Evolutionary conservation across 2,888 invertebrate genomes (phyloP), one percentile per base, ranked within the genome.

Genomic region (Carabus problematicus): DNA sequence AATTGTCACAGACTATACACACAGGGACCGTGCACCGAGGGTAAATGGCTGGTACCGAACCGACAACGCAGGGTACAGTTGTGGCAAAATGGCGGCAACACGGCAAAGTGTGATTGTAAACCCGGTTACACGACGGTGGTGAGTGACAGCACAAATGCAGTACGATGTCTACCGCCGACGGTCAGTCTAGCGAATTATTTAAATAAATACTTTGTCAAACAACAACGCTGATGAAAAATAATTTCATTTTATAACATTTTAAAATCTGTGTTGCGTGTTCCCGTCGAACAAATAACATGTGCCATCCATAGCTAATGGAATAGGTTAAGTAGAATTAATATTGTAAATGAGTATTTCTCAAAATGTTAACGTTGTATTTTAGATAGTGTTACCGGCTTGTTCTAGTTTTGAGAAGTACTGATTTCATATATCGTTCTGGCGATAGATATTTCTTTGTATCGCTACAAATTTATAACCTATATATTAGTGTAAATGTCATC

Each of bases 1-100:
- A 87, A 87, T n/a, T 94, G 94, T 78, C 88, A 91, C 78, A 89
- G 89, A 73, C 83, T 94, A 14, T 91, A 93, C 79, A 88, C 89
- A 0, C 90, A 89, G 74, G 94, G 93, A 0, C 93, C 93, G 0
- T 94, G 94, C 74, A 82, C 85, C 0, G 85, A 86, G 0, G 90
- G 91, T 0, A 88, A 92, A 73, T 91, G 90, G 90, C 75, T 91
- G 45, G 87, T 87, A 19, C 87, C 89, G 0, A 82, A 83, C 18
- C 82, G 89, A 72, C 78, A 77, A 39, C 74, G 78, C 1, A 79
- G 78, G 71, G 75, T 75, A 18, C 75, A 72, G 19, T 70, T 77
- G 12, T 80, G 81, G 78, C 72, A 71, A 7, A 71, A 73, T 1
- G 75, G 72, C 4, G 55, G 73, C 45, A 81, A 76, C 52, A 12